These are phyloP conservation scores for Julus scandinavius DNA, from an alignment of 2,888 invertebrate species.

Conservation along the genomic window DNA sequence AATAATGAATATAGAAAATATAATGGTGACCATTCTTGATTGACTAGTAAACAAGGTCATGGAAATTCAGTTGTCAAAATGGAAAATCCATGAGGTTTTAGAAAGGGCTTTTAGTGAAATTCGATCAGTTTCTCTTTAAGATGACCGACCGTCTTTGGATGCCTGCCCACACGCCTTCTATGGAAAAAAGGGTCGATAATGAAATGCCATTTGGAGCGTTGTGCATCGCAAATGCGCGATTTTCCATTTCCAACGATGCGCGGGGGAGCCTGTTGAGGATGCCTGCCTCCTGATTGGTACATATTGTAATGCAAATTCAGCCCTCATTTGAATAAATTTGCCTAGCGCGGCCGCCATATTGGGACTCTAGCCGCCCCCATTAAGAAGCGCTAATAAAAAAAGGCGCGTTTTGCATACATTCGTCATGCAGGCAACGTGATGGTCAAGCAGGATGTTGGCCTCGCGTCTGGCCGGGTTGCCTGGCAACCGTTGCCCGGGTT, in stretches of 20 bases:
- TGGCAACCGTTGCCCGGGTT: constrained; percentile 47
- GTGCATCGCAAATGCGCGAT: constrained; percentile 39
- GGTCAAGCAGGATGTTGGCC: constrained; percentile 50
- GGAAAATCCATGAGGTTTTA: not conserved
- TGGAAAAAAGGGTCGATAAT: constrained; percentile 42
- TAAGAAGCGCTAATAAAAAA: constrained; percentile 28
- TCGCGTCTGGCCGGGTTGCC: constrained; percentile 52
- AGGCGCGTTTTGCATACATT: constrained; percentile 30
- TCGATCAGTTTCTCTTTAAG: constrained; percentile 32
- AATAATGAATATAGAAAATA: not conserved
- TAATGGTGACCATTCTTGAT: not conserved
- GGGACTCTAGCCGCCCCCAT: not conserved
- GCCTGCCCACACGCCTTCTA: constrained; percentile 30
- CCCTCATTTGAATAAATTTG: constrained; percentile 45
- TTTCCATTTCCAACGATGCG: not conserved
- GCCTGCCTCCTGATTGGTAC: constrained; percentile 39
- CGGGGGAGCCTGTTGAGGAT: constrained; percentile 36
- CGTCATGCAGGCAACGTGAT: constrained; percentile 41
- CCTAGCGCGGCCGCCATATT: constrained; percentile 38
- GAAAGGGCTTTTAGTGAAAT: not conserved
- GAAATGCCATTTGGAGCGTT: constrained; percentile 29
- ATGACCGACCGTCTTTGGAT: constrained; percentile 34
- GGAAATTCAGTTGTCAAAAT: no score
- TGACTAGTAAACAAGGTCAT: no score
- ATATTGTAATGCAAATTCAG: constrained; percentile 45